Base-by-base conservation (phyloP, 1,140 invertebrate genomes). In the Dendrolimus kikuchii region DNA sequence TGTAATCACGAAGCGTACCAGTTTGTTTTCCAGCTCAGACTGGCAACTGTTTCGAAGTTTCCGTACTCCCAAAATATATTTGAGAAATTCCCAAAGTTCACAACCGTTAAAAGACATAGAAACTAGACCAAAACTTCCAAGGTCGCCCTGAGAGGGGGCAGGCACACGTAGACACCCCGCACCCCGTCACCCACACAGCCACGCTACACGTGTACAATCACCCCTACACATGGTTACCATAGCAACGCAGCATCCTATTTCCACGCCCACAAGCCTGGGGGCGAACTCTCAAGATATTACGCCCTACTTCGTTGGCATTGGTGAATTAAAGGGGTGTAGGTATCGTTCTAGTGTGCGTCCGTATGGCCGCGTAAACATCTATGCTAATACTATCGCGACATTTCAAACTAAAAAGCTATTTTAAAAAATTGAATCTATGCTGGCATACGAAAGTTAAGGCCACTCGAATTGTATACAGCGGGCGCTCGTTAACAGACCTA, bases 241-340 rank as follows among this genome's bases (percentile, higher is more conserved):
- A 64, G 74, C 72, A 72, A 86, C 82, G 71, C 80, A 83, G 82
- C 79, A 79, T 82, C 80, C 78, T 77, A 78, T 71, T 77, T 84
- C 81, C 81, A 81, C 82, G 77, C 80, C 82, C 80, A 76, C 82
- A 62, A 77, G 71, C 76, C 75, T 64, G 73, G 78, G 81, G 79
- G 76, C 78, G 77, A 80, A 79, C 78, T 81, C 81, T 84, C 81
- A 85, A 82, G 81, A 82, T 85, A 82, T 82, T 77, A 80, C 81
- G 79, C 82, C 80, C 82, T 79, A 81, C 75, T 80, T 81, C 78
- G 79, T 71, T 66, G 80, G 80, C 74, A 86, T 86, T 86, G 82
- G 82, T 66, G 81, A 80, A 77, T 72, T 62, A 80, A 84, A 82
- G 77, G 80, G 81, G 82, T 83, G 76, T 80, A 80, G 64, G 62